These are phyloP conservation scores for Oncopeltus fasciatus DNA, from an alignment of 1,140 invertebrate genomes.

Conservation along the genomic window DNA sequence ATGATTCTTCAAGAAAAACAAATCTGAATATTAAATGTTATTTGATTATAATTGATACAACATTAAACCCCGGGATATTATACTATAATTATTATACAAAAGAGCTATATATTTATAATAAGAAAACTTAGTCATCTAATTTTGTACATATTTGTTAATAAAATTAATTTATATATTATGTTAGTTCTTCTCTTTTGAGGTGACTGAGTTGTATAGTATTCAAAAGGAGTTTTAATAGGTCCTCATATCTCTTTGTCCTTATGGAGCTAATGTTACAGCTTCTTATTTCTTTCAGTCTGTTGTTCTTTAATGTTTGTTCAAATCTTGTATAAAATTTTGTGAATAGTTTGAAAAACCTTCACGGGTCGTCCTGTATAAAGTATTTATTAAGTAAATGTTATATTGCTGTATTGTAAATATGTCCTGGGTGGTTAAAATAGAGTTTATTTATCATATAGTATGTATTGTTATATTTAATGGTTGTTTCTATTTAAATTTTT, in stretches of 20 bases:
- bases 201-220: slow-evolving; percentile 2
- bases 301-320: no score
- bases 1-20: background rate
- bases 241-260: no score
- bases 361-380: slow-evolving; percentile 3
- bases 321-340: slow-evolving; percentile 2
- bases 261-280: no score
- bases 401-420: slow-evolving; percentile 3
- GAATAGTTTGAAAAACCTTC: background rate
- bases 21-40: background rate
- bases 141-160: background rate
- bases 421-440: slow-evolving; percentile 7
- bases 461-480: slow-evolving; percentile 10
- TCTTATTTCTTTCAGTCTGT: no score
- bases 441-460: slow-evolving; percentile 11
- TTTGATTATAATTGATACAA: background rate
- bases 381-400: slow-evolving; percentile 6
- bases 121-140: background rate
- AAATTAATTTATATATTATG: background rate
- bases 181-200: background rate
- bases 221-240: no score
- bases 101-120: background rate
- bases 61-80: background rate
- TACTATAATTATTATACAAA: background rate
- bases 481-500: slow-evolving; percentile 13